These are phyloP conservation scores for Sebastes oblongus DNA, from an alignment of 2,797 vertebrate genomes.

Conservation along the genomic window DNA sequence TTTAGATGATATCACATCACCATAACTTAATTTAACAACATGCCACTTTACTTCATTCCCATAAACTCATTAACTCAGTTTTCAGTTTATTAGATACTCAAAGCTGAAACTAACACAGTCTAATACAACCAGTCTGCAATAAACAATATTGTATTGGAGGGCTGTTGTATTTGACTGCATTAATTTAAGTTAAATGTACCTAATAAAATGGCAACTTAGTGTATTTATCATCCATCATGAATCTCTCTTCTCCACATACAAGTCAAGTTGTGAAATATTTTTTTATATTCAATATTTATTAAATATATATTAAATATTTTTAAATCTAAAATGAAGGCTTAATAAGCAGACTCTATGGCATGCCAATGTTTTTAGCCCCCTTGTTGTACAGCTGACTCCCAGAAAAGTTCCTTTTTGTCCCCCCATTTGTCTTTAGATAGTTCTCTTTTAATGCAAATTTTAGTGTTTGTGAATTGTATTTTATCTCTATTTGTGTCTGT, in stretches of 20 bases:
- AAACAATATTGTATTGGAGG: not conserved
- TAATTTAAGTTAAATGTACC: not conserved
- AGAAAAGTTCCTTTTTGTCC: too few relatives aligned
- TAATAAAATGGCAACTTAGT: not conserved
- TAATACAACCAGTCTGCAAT: not conserved
- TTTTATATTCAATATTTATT: too few relatives aligned
- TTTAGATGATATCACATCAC: not conserved
- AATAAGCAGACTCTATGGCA: too few relatives aligned
- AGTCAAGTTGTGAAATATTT: not conserved
- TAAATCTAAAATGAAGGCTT: too few relatives aligned
- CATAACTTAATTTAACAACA: not conserved
- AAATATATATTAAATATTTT: too few relatives aligned
- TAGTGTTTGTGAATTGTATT: too few relatives aligned
- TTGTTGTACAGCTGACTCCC: too few relatives aligned
- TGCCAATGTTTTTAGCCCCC: too few relatives aligned
- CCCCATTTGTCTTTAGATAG: too few relatives aligned
- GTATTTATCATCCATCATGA: not conserved
- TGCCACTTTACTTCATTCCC: not conserved
- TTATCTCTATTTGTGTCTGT: too few relatives aligned
- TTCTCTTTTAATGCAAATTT: too few relatives aligned
- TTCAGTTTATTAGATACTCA: not conserved
- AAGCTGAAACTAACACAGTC: not conserved
- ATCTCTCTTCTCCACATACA: not conserved
- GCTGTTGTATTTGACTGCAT: not conserved
- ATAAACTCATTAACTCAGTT: not conserved